Conservation (phyloP, 2,797 vertebrate species). For the Columba guinea region DNA sequence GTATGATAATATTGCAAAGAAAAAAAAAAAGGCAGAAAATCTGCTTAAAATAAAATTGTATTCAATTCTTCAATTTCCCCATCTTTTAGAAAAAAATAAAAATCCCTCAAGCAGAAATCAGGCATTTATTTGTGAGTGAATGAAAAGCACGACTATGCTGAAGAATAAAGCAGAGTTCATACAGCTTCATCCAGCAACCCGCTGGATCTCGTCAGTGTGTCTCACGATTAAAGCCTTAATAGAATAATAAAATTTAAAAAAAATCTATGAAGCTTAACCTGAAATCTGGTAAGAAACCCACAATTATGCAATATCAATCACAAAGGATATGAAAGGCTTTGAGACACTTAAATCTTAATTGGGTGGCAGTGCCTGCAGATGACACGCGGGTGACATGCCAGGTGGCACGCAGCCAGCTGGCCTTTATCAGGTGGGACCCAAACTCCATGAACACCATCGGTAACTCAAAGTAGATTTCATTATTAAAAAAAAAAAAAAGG, state of each 20-base stretch:
- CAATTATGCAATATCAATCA: background rate
- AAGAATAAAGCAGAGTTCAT: slow-evolving; percentile 20
- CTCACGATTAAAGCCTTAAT: background rate
- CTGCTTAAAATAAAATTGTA: slow-evolving; percentile 61
- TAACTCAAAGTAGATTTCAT: background rate
- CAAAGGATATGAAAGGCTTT: background rate
- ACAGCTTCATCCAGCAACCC: background rate
- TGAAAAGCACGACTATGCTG: background rate
- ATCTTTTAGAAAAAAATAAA: background rate
- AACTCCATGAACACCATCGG: background rate
- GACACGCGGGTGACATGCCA: background rate
- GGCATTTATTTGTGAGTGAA: slow-evolving; percentile 1
- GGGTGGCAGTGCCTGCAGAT: background rate
- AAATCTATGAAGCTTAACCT: background rate
- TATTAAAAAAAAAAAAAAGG: background rate
- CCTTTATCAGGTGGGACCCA: background rate
- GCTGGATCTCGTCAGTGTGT: background rate
- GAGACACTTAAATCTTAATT: background rate
- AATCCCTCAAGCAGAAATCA: slow-evolving; percentile 13
- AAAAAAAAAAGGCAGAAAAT: slow-evolving; percentile 57
- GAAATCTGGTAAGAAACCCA: slow-evolving; percentile 2
- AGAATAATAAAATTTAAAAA: background rate
- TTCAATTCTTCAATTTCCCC: slow-evolving; percentile 20
- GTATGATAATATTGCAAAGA: slow-evolving; percentile 51
- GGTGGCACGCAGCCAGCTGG: background rate